Base-by-base conservation (phyloP, 2,113 vertebrate species). In the Percina caprodes region DNA sequence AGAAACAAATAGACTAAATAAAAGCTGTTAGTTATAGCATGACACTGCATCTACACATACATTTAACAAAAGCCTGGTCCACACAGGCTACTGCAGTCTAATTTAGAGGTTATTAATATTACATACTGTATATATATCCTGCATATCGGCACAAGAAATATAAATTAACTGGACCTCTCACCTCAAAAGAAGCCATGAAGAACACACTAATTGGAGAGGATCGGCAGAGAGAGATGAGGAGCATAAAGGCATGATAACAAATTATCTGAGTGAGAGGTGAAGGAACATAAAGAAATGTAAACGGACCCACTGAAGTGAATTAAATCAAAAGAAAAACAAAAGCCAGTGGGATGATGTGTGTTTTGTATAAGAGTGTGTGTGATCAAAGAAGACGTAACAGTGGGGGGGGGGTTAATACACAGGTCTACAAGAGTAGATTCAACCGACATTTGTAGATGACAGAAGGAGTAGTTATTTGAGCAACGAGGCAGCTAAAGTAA, bases 251-350 rank as follows among this genome's bases (percentile, higher is more conserved):
- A 74, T 9, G 51, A 81, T 68, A 69, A 82, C 78, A 86, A 85
- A 83, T 74, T 19, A 82, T 88, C 75, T 76, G 84, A 74, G 81
- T 65, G 72, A 86, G 62, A 82, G 56, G 80, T 82, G 77, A 79
- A 82, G 71, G 6, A 48, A 51, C 80, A 73, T 85, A 56, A 87
- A 89, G 79, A 83, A 82, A 88, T 80, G 61, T 79, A 88, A 91
- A 74, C 52, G 48, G 19, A 86, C 72, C 81, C 30, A 14, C 58
- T 75, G 74, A 79, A 65, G 68, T 45, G 74, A 90, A 89, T 74
- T 35, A 77, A 90, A 87, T 86, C 73, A 82, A 85, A 87, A 86
- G 82, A 65, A 63, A 82, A 81, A 77, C 33, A 56, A 55, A 79
- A 82, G 74, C 52, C 59, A 2, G 72, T 79, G 58, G 59, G 63